phyloP scores from a whole-genome alignment of 2,797 vertebrate species.

The Sparus aurata region DNA sequence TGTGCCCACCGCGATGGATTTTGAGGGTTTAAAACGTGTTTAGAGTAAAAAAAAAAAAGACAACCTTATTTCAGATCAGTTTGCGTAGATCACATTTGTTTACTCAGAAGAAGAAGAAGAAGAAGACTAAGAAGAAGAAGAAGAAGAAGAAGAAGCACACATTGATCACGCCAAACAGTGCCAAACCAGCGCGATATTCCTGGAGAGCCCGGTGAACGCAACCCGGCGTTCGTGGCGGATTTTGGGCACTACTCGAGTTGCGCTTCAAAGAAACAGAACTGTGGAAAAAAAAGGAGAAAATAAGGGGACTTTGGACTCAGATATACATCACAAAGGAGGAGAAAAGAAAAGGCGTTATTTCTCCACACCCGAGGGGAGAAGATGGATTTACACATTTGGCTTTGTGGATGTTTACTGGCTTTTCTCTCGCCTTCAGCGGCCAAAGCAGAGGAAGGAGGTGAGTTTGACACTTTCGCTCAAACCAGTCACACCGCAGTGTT shows the following conservation, averaged over 20 bases:
- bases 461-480: conserved; percentile 67
- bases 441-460: conserved; percentile 75
- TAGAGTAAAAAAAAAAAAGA: conserved; percentile 15
- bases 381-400: conserved; percentile 79
- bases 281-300: conserved; percentile 16
- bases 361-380: conserved; percentile 28
- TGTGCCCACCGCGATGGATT: conserved; percentile 66
- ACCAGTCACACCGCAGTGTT: conserved; percentile 37
- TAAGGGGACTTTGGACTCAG: conserved; percentile 24
- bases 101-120: too few species aligned
- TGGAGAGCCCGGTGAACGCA: conserved; percentile 47
- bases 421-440: conserved; percentile 58
- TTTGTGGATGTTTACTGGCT: conserved; percentile 80
- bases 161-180: neutral
- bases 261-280: conserved; percentile 35
- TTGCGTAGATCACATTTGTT: neutral
- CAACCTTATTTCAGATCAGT: conserved; percentile 15
- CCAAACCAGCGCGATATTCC: conserved; percentile 19
- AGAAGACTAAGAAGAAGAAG: too few species aligned
- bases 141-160: neutral
- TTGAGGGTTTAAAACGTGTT: conserved; percentile 40
- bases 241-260: conserved; percentile 35
- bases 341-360: conserved; percentile 15
- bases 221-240: conserved; percentile 35
- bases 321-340: conserved; percentile 31